Base-by-base conservation (phyloP, 2,797 vertebrate species). In the Hoplostethus atlanticus region DNA sequence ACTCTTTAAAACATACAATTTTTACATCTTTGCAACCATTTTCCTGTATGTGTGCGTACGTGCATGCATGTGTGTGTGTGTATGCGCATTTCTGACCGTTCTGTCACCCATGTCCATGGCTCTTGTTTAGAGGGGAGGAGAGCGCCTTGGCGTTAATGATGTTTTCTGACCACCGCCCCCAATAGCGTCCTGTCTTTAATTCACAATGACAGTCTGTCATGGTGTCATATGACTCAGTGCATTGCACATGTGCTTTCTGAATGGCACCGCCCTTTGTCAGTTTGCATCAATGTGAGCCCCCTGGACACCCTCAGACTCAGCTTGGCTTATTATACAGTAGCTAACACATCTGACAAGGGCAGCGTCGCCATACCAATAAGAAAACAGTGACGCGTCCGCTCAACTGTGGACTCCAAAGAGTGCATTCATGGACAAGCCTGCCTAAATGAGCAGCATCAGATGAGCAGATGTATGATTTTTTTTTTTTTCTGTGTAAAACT, bases 181-280 rank as follows among this genome's bases (percentile, higher is more conserved):
- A 9, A 72, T 81, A 73, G 77, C 73, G 34, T 52, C 67, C 72
- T 70, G 83, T 76, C 70, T 83, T 79, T 93, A 90, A 93, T 89
- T 84, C 79, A 54, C 68, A 12, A 58, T 87, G 88, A 90, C 89
- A 90, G 79, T 70, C 76, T 80, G 89, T 83, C 82, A 81, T 71
- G 76, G 68, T 85, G 83, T 90, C 86, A 89, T 81, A 87, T 81
- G 86, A 84, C 79, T 90, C 58, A 76, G 76, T 72, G 80, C 78
- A 87, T 82, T 71, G 78, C 79, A 81, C 91, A 87, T 84, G 88
- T 84, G 89, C 89, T 87, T 83, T 71, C 71, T 60, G 75, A 91
- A 76, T 79, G 68, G 75, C 69, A 56, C 66, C 79, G 83, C 70
- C 65, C 65, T 54, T 53, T 55, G 64, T 77, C 73, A 54, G 64